Evolutionary conservation across 1,140 invertebrate species (phyloP).

Genomic region (Dendroctonus valens): DNA sequence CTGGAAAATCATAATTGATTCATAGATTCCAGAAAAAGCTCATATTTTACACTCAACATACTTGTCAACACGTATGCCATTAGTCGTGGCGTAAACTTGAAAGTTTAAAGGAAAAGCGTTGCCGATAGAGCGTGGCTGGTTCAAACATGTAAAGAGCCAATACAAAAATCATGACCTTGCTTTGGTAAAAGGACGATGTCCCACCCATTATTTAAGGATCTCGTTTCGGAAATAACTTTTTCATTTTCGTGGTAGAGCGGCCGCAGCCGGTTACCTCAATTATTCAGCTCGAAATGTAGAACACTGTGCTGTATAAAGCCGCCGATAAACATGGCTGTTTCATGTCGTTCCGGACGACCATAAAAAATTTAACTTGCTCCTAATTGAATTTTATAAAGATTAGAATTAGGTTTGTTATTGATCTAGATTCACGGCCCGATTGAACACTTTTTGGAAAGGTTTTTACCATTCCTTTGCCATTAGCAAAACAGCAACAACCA

Average conservation of each 20-base stretch:
- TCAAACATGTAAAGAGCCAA: background rate
- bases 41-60: no score
- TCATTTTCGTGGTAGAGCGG: conserved; percentile 9
- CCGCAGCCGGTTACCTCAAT: conserved; percentile 21
- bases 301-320: conserved; percentile 5
- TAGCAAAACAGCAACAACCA: no score
- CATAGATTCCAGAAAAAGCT: no score
- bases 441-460: no score
- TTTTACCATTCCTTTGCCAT: no score
- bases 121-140: no score
- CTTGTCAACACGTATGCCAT: no score
- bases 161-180: conserved; percentile 1
- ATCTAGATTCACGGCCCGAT: no score
- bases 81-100: no score
- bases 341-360: background rate
- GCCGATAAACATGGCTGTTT: conserved; percentile 6
- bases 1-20: no score
- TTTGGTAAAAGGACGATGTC: background rate
- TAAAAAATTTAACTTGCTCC: conserved; percentile 11
- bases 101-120: no score
- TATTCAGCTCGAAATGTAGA: conserved; percentile 25
- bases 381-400: background rate
- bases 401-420: background rate
- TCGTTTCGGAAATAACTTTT: conserved; percentile 20
- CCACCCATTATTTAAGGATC: conserved; percentile 6